A percentile compares a stretch with the other conserved stretches of the same genome.
These are phyloP conservation scores for Emesis russula DNA, from an alignment of 2,888 invertebrate species.

Conservation along the genomic window DNA sequence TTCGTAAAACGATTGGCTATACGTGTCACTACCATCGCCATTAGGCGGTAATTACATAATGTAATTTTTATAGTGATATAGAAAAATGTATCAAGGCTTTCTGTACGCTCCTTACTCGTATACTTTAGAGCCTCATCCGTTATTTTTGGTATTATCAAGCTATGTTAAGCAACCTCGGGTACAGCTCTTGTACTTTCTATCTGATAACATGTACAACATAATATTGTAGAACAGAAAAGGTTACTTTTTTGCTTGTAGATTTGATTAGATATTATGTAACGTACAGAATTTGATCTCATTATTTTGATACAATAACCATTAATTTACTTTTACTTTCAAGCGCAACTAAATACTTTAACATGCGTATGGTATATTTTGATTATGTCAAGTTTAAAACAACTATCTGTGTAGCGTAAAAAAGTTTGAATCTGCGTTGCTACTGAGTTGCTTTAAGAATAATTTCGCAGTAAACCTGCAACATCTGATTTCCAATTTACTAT, in stretches of 20 bases:
- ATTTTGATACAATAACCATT: slow-evolving; percentile 11
- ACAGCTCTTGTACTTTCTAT: slow-evolving; percentile 93
- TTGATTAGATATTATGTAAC: slow-evolving; percentile 67
- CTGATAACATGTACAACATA: slow-evolving; percentile 92
- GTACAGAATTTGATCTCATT: slow-evolving; percentile 16
- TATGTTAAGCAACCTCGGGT: slow-evolving; percentile 90
- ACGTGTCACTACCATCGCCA: no score
- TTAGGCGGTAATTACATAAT: no score
- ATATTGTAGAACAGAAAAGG: slow-evolving; percentile 91
- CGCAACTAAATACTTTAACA: no score
- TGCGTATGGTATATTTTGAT: no score
- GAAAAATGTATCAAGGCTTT: neutral
- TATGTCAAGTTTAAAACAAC: no score
- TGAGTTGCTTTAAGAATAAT: no score
- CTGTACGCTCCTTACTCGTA: slow-evolving; percentile 26
- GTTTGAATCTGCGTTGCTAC: no score
- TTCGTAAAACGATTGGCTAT: no score
- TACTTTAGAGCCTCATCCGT: slow-evolving; percentile 87
- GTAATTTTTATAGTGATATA: no score
- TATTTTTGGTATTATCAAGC: slow-evolving; percentile 91
- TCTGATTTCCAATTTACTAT: no score
- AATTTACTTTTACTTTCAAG: slow-evolving; percentile 10
- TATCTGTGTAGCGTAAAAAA: no score
- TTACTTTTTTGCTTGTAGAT: slow-evolving; percentile 88
- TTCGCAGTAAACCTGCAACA: no score